Conservation (phyloP, 2,888 invertebrate genomes). For the Watsonalla binaria region DNA sequence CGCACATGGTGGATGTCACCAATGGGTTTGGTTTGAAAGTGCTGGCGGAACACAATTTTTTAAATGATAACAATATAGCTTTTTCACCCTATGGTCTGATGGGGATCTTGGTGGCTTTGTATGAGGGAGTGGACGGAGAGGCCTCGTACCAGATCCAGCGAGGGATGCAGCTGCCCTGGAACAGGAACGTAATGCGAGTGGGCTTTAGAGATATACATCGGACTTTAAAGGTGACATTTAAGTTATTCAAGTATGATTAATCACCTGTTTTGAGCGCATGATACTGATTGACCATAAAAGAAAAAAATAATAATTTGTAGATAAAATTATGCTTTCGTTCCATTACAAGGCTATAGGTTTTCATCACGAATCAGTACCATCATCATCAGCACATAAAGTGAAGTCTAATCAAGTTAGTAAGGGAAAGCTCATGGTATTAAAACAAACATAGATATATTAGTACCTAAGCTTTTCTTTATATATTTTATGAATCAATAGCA, state of each 20-base stretch:
- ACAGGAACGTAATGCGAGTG: constrained; percentile 84
- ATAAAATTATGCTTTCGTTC: too few relatives aligned
- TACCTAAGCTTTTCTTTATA: too few relatives aligned
- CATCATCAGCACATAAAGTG: too few relatives aligned
- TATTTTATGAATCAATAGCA: too few relatives aligned
- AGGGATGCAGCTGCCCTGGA: constrained; percentile 84
- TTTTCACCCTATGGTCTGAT: constrained; percentile 91
- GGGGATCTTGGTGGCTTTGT: constrained; percentile 87
- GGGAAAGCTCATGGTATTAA: too few relatives aligned
- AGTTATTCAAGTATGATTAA: neutral
- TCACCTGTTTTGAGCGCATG: neutral
- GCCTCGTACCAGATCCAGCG: constrained; percentile 85
- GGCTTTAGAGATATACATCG: constrained; percentile 91
- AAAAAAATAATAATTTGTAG: too few relatives aligned
- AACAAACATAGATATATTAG: too few relatives aligned
- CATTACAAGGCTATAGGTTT: too few relatives aligned
- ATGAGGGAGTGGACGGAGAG: constrained; percentile 87
- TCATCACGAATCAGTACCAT: too few relatives aligned
- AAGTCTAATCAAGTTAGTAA: too few relatives aligned
- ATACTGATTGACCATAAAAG: too few relatives aligned
- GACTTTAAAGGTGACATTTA: constrained; percentile 84
- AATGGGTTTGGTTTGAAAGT: constrained; percentile 85
- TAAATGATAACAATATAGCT: constrained; percentile 88
- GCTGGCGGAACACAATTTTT: constrained; percentile 83
- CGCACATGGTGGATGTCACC: constrained; percentile 88